Base-by-base conservation (phyloP, 1,140 invertebrate species). In the Parapsyche elsis region DNA sequence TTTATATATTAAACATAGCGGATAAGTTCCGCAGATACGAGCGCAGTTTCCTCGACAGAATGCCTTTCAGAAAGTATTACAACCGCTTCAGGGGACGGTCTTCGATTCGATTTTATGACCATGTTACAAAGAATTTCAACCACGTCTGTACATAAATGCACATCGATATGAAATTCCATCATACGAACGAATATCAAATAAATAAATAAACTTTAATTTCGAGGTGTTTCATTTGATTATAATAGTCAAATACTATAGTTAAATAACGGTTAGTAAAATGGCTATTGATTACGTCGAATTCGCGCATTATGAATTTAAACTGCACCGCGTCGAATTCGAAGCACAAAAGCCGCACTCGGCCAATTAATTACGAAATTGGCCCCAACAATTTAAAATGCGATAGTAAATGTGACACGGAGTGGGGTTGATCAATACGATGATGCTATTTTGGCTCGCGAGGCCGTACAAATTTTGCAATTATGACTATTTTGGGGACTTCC, bases 291-390 rank as follows among this genome's bases (percentile, higher is more conserved):
- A 16, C 16, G 21, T 23, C 59, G 21, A 61, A 61, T 61, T 23
- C 59, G 21, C 21, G 5, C 24, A 30, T 61, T 24, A 4, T 26
- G 14, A 26, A 67, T 67, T 23, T 9, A 67, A 67, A 67, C 26
- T 67, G 49, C 2, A 4, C 26, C 24, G 23, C 12, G 19, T 67
- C 5, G 64, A 23, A 19, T 19, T 26, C 24, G 24, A 26, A 26
- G 64, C 64, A 23, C 24, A 23, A 67, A 26, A 30, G 9, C 21
- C 23, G 24, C 21, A 9, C 24, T 26, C 4, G 23, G 23, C 21
- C 64, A 67, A 67, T 67, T 67, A 67, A 67, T 67, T 67, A 9
- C 23, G n/a, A 67, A 53, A 53, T 53, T 12, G 49, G 49, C 49
- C 12, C 16, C 10, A 53, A 53, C 10, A 53, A 53, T 53, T 53